Conservation (phyloP, 2,888 invertebrate species). For the Chirona hameri region DNA sequence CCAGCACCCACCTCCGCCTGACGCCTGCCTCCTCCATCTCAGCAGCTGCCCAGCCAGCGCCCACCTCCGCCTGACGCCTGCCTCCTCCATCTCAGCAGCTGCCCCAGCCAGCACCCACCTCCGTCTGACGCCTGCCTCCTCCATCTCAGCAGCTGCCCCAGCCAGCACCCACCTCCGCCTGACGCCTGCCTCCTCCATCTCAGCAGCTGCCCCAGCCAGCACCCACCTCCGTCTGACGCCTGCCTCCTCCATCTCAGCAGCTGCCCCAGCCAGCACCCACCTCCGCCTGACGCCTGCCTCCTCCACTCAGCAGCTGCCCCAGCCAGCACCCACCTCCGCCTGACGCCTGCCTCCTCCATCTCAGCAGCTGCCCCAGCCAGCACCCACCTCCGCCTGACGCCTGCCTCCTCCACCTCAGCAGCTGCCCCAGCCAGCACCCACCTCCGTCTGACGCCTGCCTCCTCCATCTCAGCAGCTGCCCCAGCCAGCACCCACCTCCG, state of each 20-base stretch:
- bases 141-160: no score
- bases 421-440: not conserved
- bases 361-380: no score
- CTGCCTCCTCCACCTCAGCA: not conserved
- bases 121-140: no score
- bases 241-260: no score
- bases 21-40: no score
- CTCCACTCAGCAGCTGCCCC: not conserved
- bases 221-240: no score
- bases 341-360: no score
- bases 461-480: no score
- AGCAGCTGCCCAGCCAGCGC: not conserved
- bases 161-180: not conserved
- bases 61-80: not conserved
- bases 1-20: not conserved
- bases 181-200: not conserved
- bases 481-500: not conserved
- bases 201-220: not conserved
- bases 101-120: not conserved
- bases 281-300: not conserved
- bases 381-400: not conserved
- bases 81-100: not conserved
- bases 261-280: not conserved
- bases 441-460: no score
- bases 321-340: not conserved